Percentiles rank a stretch among this genome's conserved stretches.
Conservation (phyloP, 2,888 invertebrate species). For the Busseola fusca region DNA sequence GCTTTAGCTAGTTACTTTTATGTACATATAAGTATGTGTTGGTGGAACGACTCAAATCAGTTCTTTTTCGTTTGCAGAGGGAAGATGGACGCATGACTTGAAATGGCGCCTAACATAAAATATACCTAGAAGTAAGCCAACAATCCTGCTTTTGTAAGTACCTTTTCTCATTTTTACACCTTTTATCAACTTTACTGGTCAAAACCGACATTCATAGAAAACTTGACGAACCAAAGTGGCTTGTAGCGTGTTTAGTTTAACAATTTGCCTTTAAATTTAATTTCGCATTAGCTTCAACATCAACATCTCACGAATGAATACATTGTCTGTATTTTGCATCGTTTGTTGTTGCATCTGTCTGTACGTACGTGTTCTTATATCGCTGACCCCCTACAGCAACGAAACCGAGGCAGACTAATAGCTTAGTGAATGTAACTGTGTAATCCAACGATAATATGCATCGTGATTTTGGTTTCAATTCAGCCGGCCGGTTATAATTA, state of each 20-base stretch:
- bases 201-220: not conserved
- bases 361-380: not conserved
- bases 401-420: not conserved
- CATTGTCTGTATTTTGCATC: not conserved
- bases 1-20: conserved; percentile 63
- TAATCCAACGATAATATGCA: not conserved
- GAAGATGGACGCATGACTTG: conserved; percentile 49
- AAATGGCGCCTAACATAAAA: conserved; percentile 50
- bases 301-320: not conserved
- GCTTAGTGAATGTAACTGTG: not conserved
- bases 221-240: not conserved
- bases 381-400: not conserved
- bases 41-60: conserved; percentile 83
- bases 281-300: not conserved
- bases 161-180: not conserved
- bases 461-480: not conserved
- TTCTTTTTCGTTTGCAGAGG: conserved; percentile 80
- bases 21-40: conserved; percentile 37
- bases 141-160: conserved; percentile 42
- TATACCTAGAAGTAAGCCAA: conserved; percentile 55
- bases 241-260: no score
- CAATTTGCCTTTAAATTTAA: not conserved
- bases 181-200: not conserved
- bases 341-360: not conserved
- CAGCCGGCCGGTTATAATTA: not conserved